These are phyloP conservation scores for Xyrichtys novacula DNA, from an alignment of 2,797 vertebrate species.

Conservation along the genomic window DNA sequence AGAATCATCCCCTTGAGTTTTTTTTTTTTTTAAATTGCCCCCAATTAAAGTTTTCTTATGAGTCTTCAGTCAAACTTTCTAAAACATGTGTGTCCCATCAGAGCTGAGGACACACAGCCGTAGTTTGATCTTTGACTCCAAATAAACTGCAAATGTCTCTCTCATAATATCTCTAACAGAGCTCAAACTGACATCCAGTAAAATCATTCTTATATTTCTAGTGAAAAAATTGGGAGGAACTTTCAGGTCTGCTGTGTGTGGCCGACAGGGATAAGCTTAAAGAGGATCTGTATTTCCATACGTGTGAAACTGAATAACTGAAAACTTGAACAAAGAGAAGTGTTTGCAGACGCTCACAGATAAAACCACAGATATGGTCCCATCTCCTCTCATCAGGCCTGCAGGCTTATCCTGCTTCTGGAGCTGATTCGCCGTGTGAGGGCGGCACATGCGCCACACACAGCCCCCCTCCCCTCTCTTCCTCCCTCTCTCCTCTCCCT, in stretches of 20 bases:
- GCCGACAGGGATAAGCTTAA: neutral
- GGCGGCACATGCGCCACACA: slow-evolving; percentile 60
- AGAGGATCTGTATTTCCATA: slow-evolving; percentile 23
- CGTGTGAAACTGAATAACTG: neutral
- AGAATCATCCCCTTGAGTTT: no score
- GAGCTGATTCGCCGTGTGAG: slow-evolving; percentile 69
- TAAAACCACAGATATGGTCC: slow-evolving; percentile 41
- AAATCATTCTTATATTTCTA: neutral
- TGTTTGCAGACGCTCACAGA: slow-evolving; percentile 33
- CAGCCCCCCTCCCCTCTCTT: no score
- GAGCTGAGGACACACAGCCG: neutral
- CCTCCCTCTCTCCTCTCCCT: neutral
- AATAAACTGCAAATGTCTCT: neutral
- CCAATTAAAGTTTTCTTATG: no score
- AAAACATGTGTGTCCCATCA: neutral
- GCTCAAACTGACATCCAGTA: neutral
- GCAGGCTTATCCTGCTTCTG: slow-evolving; percentile 56
- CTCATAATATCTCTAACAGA: neutral
- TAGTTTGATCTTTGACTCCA: neutral
- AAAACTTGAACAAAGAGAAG: slow-evolving; percentile 27
- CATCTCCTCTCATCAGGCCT: slow-evolving; percentile 61
- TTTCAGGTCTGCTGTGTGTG: neutral
- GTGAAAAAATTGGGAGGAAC: neutral
- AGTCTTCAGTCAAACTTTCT: neutral
- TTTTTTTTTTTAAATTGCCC: no score